phyloP scores from a whole-genome alignment of 2,113 vertebrate species.

The Bucco capensis region DNA sequence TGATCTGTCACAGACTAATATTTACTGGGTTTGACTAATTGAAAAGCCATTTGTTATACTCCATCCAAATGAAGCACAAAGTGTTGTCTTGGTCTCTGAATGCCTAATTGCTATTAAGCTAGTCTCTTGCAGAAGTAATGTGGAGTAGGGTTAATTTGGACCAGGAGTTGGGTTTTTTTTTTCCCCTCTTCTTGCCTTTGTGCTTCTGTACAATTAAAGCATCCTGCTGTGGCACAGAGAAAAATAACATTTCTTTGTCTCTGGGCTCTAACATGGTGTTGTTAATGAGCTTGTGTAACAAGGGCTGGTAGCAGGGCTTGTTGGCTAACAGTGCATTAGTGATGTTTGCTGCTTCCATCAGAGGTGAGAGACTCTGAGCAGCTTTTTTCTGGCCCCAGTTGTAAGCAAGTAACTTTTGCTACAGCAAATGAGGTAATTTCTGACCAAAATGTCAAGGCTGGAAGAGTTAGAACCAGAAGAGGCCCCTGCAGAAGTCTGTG shows the following conservation, averaged over 20 bases:
- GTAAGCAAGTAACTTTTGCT: background rate
- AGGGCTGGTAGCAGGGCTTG: background rate
- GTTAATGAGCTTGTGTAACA: background rate
- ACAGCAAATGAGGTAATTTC: background rate
- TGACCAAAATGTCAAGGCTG: background rate
- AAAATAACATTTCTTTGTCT: background rate
- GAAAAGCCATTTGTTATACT: background rate
- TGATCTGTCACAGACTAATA: conserved; percentile 1
- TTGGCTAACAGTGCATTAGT: background rate
- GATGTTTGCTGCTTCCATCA: background rate
- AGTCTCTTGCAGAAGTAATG: background rate
- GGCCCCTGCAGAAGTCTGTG: background rate
- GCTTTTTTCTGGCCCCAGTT: background rate
- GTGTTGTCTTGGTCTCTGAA: background rate
- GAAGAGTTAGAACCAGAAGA: background rate
- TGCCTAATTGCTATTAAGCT: background rate
- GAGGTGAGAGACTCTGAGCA: background rate
- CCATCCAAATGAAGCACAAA: background rate
- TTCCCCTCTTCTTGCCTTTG: background rate
- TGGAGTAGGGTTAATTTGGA: conserved; percentile 28
- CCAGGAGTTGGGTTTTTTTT: background rate
- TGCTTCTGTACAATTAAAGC: background rate
- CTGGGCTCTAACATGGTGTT: background rate
- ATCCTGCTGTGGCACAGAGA: background rate
- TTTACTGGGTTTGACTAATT: conserved; percentile 25